These are phyloP conservation scores for Scalopus aquaticus DNA, from an alignment of 2,113 vertebrate genomes.

Conservation along the genomic window DNA sequence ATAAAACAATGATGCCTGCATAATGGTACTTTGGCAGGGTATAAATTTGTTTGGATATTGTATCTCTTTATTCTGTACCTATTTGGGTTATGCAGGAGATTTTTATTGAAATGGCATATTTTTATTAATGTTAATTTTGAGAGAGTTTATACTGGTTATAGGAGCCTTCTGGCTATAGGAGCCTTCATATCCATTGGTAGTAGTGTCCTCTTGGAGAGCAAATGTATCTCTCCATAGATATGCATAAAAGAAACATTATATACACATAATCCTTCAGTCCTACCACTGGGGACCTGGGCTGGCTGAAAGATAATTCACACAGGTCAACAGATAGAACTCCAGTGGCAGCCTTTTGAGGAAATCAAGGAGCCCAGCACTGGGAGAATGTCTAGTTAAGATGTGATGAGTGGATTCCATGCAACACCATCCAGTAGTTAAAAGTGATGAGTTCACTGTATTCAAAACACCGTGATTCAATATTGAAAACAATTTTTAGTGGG, in stretches of 20 bases:
- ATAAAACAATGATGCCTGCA: not conserved
- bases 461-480: not conserved
- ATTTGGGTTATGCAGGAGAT: not conserved
- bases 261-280: not conserved
- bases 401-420: not conserved
- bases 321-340: not conserved
- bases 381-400: not conserved
- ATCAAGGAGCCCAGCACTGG: not conserved
- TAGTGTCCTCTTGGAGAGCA: not conserved
- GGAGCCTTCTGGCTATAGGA: not conserved
- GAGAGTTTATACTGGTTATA: not conserved
- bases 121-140: not conserved
- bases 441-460: not conserved
- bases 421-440: not conserved
- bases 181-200: not conserved
- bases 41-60: slow-evolving; percentile 2
- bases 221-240: not conserved
- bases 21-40: slow-evolving; percentile 25
- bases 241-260: not conserved
- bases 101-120: not conserved
- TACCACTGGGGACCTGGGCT: not conserved
- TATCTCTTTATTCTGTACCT: not conserved
- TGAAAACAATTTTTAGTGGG: not conserved
- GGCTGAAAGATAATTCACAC: not conserved
- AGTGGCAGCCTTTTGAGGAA: not conserved